Evolutionary conservation across 1,140 invertebrate species (phyloP), one percentile per base, ranked within the genome.

Genomic region (Heliconius hermathena): DNA sequence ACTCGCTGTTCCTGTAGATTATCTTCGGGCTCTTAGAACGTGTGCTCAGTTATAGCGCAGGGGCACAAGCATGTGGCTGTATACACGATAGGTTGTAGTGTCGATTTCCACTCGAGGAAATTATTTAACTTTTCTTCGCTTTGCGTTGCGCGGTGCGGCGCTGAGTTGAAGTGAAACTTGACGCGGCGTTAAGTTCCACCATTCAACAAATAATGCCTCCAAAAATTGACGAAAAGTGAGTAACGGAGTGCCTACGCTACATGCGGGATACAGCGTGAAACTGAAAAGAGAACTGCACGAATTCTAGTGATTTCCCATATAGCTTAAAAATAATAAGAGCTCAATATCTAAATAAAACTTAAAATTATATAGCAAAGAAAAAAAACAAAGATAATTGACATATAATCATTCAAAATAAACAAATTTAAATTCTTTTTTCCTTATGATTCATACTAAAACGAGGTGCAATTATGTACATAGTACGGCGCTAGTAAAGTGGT

Each of bases 401-500:
- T 60, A 60, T 60, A 60, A 16, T 66, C 9, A 16, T 66, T 29
- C 1, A 26, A 29, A 66, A 66, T 66, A 6, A 66, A 26, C 60
- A 66, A 33, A 33, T 66, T 57, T 57, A 22, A 57, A 57, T 66
- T 66, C 11, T 66, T 66, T 26, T 66, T 66, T 29, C 26, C 26
- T 66, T 29, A 66, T 66, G 60, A 66, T 66, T 66, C 26, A 66
- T 66, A 16, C 60, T 66, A 66, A 66, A 49, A 26, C 38, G 49
- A 49, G 72, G 41, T 46, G 26, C 41, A 49, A 49, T 73, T 73
- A 49, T 49, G 72, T 46, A 49, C 54, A 57, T 57, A 73, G 38
- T n/a, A 38, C 8, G 20, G 36, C 36, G 71, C 3, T 33, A 33
- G 2, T 49, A 73, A 66, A 81, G 80, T 81, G 80, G 80, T 26